Evolutionary conservation across 2,113 vertebrate genomes (phyloP).

Genomic region (Ptilorrhoa leucosticta): DNA sequence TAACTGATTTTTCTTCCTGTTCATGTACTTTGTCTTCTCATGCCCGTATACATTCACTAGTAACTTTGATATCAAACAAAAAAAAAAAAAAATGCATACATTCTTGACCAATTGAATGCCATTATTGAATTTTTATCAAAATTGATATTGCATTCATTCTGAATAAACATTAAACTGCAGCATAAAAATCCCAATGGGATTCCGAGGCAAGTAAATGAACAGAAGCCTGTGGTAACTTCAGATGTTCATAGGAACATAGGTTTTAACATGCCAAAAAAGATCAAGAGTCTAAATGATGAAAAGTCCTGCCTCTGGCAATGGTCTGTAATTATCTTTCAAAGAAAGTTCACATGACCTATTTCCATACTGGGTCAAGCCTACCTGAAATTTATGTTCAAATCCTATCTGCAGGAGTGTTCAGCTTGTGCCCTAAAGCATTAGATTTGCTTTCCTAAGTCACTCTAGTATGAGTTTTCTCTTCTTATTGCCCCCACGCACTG

Average conservation of each 20-base stretch:
- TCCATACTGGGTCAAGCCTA: neutral
- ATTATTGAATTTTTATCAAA: neutral
- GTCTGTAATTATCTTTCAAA: neutral
- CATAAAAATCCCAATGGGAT: neutral
- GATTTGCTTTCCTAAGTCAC: neutral
- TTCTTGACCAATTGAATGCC: neutral
- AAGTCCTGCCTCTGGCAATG: neutral
- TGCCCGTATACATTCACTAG: neutral
- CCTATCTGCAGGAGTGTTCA: neutral
- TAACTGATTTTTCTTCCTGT: neutral
- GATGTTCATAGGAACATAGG: neutral
- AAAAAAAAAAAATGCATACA: rapidly evolving
- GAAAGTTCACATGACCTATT: neutral
- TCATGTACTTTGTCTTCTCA: neutral
- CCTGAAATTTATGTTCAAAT: constrained; percentile 11
- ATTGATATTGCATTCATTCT: neutral
- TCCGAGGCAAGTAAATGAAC: neutral
- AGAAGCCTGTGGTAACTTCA: neutral
- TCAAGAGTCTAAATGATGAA: neutral
- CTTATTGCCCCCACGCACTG: neutral
- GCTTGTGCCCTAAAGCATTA: neutral
- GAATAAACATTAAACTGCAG: neutral
- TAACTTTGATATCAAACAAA: neutral
- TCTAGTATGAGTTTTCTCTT: neutral
- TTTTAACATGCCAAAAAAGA: neutral